Evolutionary conservation across 2,888 invertebrate genomes (phyloP).

Genomic region (Parasteatoda lunata): DNA sequence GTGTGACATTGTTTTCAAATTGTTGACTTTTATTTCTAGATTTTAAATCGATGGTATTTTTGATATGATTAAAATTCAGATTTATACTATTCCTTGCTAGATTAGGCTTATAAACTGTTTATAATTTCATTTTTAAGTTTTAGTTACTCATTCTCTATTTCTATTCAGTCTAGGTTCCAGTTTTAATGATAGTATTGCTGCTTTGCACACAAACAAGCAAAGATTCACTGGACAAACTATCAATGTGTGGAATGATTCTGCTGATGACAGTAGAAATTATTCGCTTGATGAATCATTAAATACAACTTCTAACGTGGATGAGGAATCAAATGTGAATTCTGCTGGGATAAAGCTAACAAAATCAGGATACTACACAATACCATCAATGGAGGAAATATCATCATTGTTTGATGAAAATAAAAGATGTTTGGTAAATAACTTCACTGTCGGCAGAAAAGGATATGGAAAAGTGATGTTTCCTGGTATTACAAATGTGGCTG

Average conservation of each 20-base stretch:
- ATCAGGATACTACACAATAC: conserved; percentile 93
- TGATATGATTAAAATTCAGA: neutral
- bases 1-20: too few species aligned
- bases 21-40: too few species aligned
- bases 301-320: neutral
- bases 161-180: conserved; percentile 27
- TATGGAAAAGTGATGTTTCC: conserved; percentile 93
- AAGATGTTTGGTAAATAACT: conserved; percentile 87
- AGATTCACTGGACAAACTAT: conserved; percentile 71
- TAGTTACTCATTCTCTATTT: conserved; percentile 15
- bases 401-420: conserved; percentile 82
- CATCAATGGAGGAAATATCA: conserved; percentile 86
- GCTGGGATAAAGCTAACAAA: conserved; percentile 85
- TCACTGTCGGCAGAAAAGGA: conserved; percentile 90
- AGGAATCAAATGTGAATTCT: conserved; percentile 77
- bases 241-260: conserved; percentile 24
- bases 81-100: neutral
- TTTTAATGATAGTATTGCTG: conserved; percentile 66
- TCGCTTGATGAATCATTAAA: neutral
- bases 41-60: too few species aligned
- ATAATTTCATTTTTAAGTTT: conserved; percentile 7
- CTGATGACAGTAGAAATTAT: conserved; percentile 16
- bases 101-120: neutral
- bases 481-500: conserved; percentile 87
- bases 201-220: conserved; percentile 69